phyloP scores from a whole-genome alignment of 2,888 invertebrate genomes.

The Noctua janthe region DNA sequence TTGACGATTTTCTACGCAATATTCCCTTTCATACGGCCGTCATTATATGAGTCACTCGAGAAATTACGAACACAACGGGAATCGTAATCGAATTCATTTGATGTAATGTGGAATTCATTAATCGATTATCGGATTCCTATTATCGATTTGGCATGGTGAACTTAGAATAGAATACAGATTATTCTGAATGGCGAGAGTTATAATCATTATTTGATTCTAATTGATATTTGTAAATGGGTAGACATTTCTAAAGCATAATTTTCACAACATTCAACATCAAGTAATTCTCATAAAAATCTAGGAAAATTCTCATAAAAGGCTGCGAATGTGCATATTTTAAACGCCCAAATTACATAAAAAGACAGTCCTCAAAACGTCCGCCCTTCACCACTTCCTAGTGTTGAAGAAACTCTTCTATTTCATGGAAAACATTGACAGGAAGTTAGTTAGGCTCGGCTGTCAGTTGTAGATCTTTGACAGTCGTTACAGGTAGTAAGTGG shows the following conservation, averaged over 20 bases:
- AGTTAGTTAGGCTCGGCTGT: no score
- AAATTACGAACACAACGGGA: conserved; percentile 60
- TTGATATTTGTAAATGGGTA: conserved; percentile 7
- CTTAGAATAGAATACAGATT: conserved; percentile 38
- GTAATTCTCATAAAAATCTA: background rate
- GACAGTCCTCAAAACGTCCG: no score
- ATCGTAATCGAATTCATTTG: conserved; percentile 61
- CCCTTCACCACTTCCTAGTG: no score
- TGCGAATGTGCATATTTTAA: no score
- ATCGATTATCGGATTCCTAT: conserved; percentile 58
- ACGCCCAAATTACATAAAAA: no score
- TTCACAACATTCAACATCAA: background rate
- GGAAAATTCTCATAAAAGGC: no score
- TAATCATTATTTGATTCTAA: conserved; percentile 8
- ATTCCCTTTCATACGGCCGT: conserved; percentile 54
- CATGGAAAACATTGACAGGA: no score
- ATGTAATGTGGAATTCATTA: conserved; percentile 50
- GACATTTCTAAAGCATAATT: background rate
- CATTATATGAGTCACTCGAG: conserved; percentile 55
- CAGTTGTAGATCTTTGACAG: no score
- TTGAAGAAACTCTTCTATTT: no score
- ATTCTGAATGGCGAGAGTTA: background rate
- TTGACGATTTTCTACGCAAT: conserved; percentile 57
- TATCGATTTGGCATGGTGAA: conserved; percentile 49
- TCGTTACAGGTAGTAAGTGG: no score